phyloP scores from a whole-genome alignment of 2,888 invertebrate species.

The Tupiocoris notatus region DNA sequence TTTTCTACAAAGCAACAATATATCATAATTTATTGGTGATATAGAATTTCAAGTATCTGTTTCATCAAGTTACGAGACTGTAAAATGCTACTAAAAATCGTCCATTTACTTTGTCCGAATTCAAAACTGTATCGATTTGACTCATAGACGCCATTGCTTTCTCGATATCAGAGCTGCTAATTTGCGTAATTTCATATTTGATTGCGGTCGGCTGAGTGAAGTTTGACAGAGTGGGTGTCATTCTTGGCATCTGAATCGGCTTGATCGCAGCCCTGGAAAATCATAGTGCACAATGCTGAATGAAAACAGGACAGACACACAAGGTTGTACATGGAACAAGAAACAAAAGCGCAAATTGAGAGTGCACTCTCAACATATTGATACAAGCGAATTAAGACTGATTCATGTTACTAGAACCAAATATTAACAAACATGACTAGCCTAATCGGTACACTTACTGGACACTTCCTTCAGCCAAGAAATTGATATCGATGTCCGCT shows the following conservation, averaged over 20 bases:
- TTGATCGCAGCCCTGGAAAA: constrained; percentile 39
- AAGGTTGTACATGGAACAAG: no score
- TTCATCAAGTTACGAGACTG: no score
- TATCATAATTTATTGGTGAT: no score
- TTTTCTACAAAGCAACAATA: constrained; percentile 48
- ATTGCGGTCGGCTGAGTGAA: constrained; percentile 50
- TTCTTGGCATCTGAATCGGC: constrained; percentile 44
- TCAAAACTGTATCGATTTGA: constrained; percentile 67
- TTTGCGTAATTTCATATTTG: constrained; percentile 61
- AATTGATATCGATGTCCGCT: constrained; percentile 49
- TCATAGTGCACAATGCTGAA: background rate
- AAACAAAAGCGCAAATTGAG: no score
- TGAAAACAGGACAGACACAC: background rate
- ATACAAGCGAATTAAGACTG: no score
- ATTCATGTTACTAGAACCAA: no score
- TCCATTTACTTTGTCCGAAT: constrained; percentile 49
- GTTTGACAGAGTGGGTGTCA: constrained; percentile 46
- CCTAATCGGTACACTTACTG: constrained; percentile 49
- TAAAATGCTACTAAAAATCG: no score
- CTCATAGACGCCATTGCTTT: constrained; percentile 66
- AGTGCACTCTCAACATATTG: background rate
- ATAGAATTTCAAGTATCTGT: no score
- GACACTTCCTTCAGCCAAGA: constrained; percentile 54
- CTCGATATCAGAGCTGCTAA: constrained; percentile 64
- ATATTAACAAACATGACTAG: no score